Evolutionary conservation across 2,797 vertebrate species (phyloP), one percentile per base, ranked within the genome.

Genomic region (Notoglanidium macrostoma): DNA sequence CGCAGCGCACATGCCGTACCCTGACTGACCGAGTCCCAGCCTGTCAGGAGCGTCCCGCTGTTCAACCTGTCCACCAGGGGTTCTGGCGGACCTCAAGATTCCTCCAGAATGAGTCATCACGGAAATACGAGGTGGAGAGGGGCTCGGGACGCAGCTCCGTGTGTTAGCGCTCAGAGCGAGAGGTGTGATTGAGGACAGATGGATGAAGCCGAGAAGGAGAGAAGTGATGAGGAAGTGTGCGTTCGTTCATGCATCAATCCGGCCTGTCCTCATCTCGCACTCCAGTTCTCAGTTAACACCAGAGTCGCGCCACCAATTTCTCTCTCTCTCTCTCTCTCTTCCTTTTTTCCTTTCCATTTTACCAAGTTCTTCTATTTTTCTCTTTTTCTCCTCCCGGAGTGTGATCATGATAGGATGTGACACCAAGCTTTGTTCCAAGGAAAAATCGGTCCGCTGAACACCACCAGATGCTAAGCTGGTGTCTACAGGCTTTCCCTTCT

Each of bases 41-140:
- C 26, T 44, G 73, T 79, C 74, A 14, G 63, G 11, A 67, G 26
- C 32, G 4, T 55, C 78, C n/a, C 29, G n/a, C 67, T 11, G 59
- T n/a, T 83, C 70, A 49, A 87, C 81, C 81, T 83, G 80, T 68
- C 80, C 80, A 57, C 78, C 57, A 44, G 57, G 55, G 57, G 78
- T 63, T 81, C 35, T 63, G 35, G 35, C 4, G 2, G 7, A 80
- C 57, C 57, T 44, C 55, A 44, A 40, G 21, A 57, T 32, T 79
- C 10, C 19, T 79, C 54, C 19, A 0, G 54, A 6, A 10, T 26
- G 11, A 44, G 15, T 61, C 57, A 61, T 61, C 55, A 4, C 1
- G 5, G 35, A 59, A 26, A 59, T 23, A 0, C 19, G 1, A 5
- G 0, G 32, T 23, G 55, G 55, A 6, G 21, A 40, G 44, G 29